phyloP scores from a whole-genome alignment of 2,113 vertebrate genomes.

The Trachemys scripta region DNA sequence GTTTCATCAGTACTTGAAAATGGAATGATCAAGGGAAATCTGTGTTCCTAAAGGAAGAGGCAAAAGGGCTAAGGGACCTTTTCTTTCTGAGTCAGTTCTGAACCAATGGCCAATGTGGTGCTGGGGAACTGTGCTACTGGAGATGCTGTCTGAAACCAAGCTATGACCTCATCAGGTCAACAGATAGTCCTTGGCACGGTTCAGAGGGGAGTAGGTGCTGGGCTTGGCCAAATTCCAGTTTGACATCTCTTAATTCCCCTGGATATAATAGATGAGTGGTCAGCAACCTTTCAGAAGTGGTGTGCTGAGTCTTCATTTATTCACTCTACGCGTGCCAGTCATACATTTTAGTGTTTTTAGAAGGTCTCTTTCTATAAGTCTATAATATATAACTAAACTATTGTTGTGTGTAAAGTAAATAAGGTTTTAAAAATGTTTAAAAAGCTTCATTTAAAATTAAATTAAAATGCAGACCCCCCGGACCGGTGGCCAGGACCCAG shows the following conservation, averaged over 20 bases:
- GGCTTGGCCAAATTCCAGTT: neutral
- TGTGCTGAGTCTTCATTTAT: too few species aligned
- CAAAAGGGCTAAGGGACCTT: neutral
- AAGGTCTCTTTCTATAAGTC: too few species aligned
- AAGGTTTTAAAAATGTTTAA: too few species aligned
- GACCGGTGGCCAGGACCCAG: too few species aligned
- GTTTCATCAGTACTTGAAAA: neutral
- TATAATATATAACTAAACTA: too few species aligned
- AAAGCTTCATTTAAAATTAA: too few species aligned
- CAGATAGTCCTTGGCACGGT: neutral
- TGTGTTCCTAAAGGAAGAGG: neutral
- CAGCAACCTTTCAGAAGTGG: too few species aligned
- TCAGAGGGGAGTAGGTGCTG: neutral
- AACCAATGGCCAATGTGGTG: neutral
- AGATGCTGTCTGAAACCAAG: neutral
- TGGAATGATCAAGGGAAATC: neutral
- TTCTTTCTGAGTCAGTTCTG: neutral
- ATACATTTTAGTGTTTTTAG: too few species aligned
- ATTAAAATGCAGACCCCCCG: too few species aligned
- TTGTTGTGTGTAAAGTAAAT: too few species aligned
- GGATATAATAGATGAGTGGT: neutral
- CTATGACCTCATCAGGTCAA: neutral
- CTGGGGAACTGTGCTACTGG: neutral
- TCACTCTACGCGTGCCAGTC: too few species aligned
- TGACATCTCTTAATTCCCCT: neutral